Conservation (phyloP, 2,888 invertebrate genomes). For the Callimorpha dominula region DNA sequence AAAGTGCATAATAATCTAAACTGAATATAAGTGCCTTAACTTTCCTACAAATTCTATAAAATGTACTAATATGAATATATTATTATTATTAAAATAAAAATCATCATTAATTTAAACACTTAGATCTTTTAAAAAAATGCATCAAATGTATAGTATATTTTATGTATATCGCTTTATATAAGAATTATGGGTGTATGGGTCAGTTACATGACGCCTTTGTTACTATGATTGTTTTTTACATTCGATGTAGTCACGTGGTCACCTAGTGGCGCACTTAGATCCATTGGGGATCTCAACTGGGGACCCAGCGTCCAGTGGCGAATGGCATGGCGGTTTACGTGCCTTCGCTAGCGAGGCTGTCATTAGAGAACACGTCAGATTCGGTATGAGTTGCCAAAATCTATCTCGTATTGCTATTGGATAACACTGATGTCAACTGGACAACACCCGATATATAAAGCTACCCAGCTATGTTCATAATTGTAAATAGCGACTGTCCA, state of each 20-base stretch:
- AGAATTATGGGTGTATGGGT: slow-evolving; percentile 35
- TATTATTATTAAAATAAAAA: neutral
- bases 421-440: slow-evolving; percentile 66
- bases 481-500: slow-evolving; percentile 32
- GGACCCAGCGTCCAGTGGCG: slow-evolving; percentile 85
- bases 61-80: slow-evolving; percentile 10
- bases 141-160: slow-evolving; percentile 23
- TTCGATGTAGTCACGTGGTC: slow-evolving; percentile 93
- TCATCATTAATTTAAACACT: too few relatives aligned
- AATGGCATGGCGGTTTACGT: slow-evolving; percentile 83
- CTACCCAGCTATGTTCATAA: neutral
- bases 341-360: slow-evolving; percentile 85
- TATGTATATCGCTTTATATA: slow-evolving; percentile 40
- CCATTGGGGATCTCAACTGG: slow-evolving; percentile 95
- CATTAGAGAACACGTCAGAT: slow-evolving; percentile 85
- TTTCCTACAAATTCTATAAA: neutral
- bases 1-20: slow-evolving; percentile 32
- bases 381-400: slow-evolving; percentile 77
- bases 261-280: slow-evolving; percentile 96
- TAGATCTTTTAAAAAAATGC: neutral
- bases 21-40: slow-evolving; percentile 9
- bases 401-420: slow-evolving; percentile 65
- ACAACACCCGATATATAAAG: slow-evolving; percentile 13
- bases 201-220: slow-evolving; percentile 35
- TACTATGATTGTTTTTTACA: slow-evolving; percentile 57